Conservation (phyloP, 2,797 vertebrate genomes). For the Malacoraja senta region DNA sequence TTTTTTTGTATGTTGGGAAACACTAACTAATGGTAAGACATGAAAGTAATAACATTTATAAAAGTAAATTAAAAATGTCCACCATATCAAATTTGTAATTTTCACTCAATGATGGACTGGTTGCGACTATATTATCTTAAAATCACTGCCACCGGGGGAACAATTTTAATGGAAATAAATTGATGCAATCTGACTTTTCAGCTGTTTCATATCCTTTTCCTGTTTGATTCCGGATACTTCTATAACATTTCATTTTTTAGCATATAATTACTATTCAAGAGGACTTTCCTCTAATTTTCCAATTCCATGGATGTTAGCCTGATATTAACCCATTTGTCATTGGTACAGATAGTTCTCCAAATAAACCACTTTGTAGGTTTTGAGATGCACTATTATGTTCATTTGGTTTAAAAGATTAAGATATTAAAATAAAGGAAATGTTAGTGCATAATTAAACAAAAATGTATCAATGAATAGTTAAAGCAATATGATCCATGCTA, state of each 20-base stretch:
- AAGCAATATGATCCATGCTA: not conserved
- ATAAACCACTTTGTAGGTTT: not conserved
- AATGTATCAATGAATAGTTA: not conserved
- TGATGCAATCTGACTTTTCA: constrained; percentile 27
- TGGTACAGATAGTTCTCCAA: not conserved
- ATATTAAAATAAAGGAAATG: not conserved
- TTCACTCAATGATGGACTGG: not conserved
- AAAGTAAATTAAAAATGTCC: not conserved
- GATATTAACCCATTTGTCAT: not conserved
- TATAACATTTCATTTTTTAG: not conserved
- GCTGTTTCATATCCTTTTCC: constrained; percentile 26
- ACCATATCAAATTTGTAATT: not conserved
- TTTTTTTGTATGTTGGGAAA: not conserved
- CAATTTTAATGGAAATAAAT: constrained; percentile 6
- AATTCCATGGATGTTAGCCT: not conserved
- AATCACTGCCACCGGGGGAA: not conserved
- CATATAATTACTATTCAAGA: not conserved
- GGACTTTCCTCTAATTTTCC: not conserved
- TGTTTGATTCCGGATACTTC: constrained; percentile 5
- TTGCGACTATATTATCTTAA: not conserved
- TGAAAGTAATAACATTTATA: not conserved
- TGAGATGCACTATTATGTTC: not conserved
- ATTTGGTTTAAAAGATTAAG: not conserved
- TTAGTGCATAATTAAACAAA: not conserved
- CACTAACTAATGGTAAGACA: not conserved